Evolutionary conservation across 2,797 vertebrate genomes (phyloP).

Genomic region (Hippopotamyrus pictus): DNA sequence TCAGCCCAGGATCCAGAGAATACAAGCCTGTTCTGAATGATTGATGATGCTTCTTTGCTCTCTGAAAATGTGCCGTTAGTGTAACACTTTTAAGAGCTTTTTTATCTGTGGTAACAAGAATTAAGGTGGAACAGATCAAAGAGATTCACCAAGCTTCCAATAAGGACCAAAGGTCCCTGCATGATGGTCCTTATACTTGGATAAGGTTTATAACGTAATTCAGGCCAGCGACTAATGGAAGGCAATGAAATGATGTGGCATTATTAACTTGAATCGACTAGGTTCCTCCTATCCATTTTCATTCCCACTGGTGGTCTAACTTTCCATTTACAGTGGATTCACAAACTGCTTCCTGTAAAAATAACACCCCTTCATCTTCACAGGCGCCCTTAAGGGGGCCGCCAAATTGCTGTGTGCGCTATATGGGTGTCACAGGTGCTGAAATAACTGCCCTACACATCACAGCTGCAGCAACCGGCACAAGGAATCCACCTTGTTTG

Average conservation of each 20-base stretch:
- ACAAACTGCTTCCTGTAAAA: background rate
- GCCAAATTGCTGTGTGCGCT: background rate
- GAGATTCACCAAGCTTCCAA: background rate
- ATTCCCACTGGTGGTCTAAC: background rate
- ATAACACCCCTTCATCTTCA: background rate
- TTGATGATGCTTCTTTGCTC: background rate
- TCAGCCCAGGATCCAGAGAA: background rate
- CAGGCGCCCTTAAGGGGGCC: background rate
- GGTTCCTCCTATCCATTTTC: background rate
- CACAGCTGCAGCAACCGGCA: background rate
- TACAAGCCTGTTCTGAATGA: background rate
- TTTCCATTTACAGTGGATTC: background rate
- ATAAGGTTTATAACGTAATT: background rate
- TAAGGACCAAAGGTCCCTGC: background rate
- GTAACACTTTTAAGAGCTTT: background rate
- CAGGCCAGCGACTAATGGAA: background rate
- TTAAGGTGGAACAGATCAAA: background rate
- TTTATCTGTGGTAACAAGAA: background rate
- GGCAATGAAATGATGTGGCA: background rate
- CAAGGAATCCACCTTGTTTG: background rate
- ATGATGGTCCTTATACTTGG: background rate
- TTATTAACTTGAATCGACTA: background rate
- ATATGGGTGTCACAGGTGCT: background rate
- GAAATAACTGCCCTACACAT: background rate
- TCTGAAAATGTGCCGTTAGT: background rate